Base-by-base conservation (phyloP, 1,140 invertebrate genomes). In the Drosophila miranda region DNA sequence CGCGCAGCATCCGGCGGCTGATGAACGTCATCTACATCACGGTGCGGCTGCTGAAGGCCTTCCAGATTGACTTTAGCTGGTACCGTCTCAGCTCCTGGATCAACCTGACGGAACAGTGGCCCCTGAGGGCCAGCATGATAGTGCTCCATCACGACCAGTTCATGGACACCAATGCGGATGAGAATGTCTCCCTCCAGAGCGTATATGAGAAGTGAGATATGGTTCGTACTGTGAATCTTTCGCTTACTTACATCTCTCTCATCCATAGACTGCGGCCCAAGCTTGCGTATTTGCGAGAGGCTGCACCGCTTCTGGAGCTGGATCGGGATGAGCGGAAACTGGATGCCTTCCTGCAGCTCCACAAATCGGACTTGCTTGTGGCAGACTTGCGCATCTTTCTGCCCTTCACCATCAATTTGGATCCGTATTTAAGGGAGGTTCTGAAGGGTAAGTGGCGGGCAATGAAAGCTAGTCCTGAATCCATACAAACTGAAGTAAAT, bases 21-120 rank as follows among this genome's bases (percentile, higher is more conserved):
- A 98, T 99, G 96, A 99, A 99, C 91, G 98, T 99, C 68, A 95
- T 99, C 45, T 98, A 99, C 83, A 95, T 99, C 16, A 99, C 97
- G 64, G 98, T 98, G 57, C 95, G 98, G 45, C 93, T 99, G 62
- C 92, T 99, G 66, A 98, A 99, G 93, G 97, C 98, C 80, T 99
- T 99, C 93, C 97, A 99, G 92, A 97, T 99, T 69, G 98, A 99
- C 90, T 99, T 99, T 91, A 99, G 98, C 91, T 99, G 98, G 98
- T 98, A 99, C 91, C 96, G 98, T 75, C 92, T 99, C 69, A 97
- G 97, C 52, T 97, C 96, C 53, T 99, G 98, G 98, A 96, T 99
- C 49, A 99, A 99, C 91, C 95, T 99, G 34, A 99, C 98, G 0
- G 99, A 99, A 91, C 98, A 99, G 91, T 99, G 98, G 98, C 98